phyloP scores from a whole-genome alignment of 2,113 vertebrate genomes.

The Lycaon pictus region DNA sequence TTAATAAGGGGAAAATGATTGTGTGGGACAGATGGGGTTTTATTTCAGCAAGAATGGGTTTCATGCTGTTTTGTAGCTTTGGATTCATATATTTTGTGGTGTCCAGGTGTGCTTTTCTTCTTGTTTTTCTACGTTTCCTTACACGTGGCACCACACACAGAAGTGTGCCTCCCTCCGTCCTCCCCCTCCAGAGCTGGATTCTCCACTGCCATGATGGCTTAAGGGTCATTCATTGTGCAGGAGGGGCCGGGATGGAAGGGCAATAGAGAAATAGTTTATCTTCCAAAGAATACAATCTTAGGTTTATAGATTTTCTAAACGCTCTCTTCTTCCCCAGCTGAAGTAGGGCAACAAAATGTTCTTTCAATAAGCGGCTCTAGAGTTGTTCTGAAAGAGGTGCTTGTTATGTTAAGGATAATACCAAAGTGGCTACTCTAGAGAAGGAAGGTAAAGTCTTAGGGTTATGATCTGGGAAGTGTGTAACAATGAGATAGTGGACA shows the following conservation, averaged over 20 bases:
- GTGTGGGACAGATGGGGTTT: slow-evolving; percentile 44
- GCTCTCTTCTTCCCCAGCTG: not conserved
- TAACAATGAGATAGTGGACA: not conserved
- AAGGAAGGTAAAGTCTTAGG: not conserved
- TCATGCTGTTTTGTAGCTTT: not conserved
- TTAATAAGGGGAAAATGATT: slow-evolving; percentile 16
- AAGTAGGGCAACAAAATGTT: not conserved
- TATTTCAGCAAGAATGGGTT: not conserved
- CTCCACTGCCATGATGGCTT: not conserved
- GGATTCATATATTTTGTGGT: not conserved
- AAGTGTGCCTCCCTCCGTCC: not conserved
- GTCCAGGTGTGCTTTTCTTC: not conserved
- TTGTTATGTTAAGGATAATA: not conserved
- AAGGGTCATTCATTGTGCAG: not conserved
- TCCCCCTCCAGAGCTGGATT: not conserved
- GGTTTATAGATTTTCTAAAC: not conserved
- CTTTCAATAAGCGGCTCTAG: not conserved
- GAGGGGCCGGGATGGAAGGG: rapidly evolving
- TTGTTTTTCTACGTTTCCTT: not conserved
- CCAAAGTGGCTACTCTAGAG: too few relatives aligned
- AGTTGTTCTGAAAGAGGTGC: not conserved
- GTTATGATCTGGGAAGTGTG: not conserved
- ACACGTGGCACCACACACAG: rapidly evolving
- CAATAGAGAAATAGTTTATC: not conserved
- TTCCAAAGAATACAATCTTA: not conserved